Conservation (phyloP, 2,797 vertebrate species). For the Sebastes dallii region DNA sequence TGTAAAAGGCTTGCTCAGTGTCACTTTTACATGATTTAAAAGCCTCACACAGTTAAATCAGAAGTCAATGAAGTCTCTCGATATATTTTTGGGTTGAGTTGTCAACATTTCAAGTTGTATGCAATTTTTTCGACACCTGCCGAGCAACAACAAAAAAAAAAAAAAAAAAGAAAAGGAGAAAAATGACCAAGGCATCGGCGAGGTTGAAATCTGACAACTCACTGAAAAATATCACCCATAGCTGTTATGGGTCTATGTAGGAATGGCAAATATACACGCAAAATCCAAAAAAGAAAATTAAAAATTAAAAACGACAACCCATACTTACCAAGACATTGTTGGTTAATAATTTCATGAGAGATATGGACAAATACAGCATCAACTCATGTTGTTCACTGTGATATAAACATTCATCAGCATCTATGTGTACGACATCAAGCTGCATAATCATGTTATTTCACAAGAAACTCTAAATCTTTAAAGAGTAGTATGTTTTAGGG, state of each 20-base stretch:
- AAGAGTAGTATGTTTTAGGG: not conserved
- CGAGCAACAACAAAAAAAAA: conserved; percentile 34
- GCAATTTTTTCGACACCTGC: conserved; percentile 47
- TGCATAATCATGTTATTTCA: conserved; percentile 53
- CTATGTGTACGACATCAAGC: conserved; percentile 71
- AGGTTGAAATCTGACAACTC: conserved; percentile 89
- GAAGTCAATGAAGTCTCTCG: conserved; percentile 87
- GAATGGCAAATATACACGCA: conserved; percentile 85
- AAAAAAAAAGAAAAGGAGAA: not conserved
- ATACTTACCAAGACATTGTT: conserved; percentile 89
- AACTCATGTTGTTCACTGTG: conserved; percentile 85
- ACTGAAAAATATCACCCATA: conserved; percentile 90
- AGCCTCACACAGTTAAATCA: conserved; percentile 85
- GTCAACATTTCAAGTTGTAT: conserved; percentile 84
- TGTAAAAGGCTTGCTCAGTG: conserved; percentile 81
- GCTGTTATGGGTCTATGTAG: conserved; percentile 84
- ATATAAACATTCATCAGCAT: conserved; percentile 81
- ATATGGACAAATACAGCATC: conserved; percentile 90
- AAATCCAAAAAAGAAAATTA: conserved; percentile 60
- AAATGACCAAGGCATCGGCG: conserved; percentile 51
- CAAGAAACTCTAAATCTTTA: conserved; percentile 26
- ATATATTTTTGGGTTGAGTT: conserved; percentile 90
- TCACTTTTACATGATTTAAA: conserved; percentile 87
- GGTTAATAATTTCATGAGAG: conserved; percentile 88
- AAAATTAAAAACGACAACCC: conserved; percentile 78